These are phyloP conservation scores for Pseudotriccus pelzelni DNA, from an alignment of 2,797 vertebrate species.

Conservation along the genomic window DNA sequence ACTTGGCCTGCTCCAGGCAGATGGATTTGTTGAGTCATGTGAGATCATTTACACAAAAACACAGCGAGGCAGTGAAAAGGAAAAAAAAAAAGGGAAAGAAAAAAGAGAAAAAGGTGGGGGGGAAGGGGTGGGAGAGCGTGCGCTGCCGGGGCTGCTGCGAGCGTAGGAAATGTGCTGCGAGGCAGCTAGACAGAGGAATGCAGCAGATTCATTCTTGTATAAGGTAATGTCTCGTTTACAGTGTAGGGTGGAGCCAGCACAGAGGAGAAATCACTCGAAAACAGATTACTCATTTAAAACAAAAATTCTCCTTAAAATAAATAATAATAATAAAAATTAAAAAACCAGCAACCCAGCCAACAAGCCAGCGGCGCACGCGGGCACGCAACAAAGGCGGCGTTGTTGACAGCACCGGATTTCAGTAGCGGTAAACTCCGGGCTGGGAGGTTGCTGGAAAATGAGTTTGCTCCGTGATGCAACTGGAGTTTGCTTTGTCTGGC, in stretches of 20 bases:
- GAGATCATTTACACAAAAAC: conserved; percentile 94
- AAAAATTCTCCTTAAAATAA: conserved; percentile 51
- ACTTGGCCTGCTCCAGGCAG: conserved; percentile 83
- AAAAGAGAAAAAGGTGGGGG: neutral
- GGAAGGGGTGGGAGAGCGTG: conserved; percentile 55
- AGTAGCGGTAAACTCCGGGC: conserved; percentile 68
- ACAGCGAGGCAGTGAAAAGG: conserved; percentile 76
- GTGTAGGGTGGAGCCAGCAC: conserved; percentile 81
- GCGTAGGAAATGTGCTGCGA: conserved; percentile 79
- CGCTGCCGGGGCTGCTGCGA: conserved; percentile 61
- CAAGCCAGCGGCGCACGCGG: neutral
- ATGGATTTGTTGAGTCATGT: conserved; percentile 98
- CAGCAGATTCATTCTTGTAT: conserved; percentile 88
- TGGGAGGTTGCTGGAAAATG: conserved; percentile 63
- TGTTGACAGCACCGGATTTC: conserved; percentile 70
- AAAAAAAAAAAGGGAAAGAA: neutral
- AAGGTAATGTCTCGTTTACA: conserved; percentile 94
- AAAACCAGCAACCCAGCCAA: neutral
- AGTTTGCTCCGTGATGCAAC: conserved; percentile 73
- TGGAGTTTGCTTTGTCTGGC: conserved; percentile 77
- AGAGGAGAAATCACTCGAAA: conserved; percentile 82
- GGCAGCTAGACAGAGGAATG: conserved; percentile 84
- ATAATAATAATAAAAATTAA: neutral
- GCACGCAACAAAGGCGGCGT: conserved; percentile 52
- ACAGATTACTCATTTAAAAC: conserved; percentile 77